A percentile compares a stretch with the other conserved stretches of the same genome.
Evolutionary conservation across 2,113 vertebrate genomes (phyloP).

Genomic region (Sterrhoptilus dennistouni): DNA sequence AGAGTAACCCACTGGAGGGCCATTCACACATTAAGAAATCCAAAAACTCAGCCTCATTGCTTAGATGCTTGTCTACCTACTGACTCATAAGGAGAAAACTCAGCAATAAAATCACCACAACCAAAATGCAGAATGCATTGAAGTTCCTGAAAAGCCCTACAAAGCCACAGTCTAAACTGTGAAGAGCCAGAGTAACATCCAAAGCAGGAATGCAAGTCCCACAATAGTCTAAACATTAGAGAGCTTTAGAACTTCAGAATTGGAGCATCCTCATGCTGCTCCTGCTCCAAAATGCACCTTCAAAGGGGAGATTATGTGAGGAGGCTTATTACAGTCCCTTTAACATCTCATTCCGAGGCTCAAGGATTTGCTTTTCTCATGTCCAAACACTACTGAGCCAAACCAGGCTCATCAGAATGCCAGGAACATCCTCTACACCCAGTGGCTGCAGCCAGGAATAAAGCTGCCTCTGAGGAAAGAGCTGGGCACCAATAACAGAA

Average conservation of each 20-base stretch:
- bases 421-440: neutral
- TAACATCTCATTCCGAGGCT: neutral
- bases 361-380: neutral
- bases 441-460: neutral
- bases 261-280: neutral
- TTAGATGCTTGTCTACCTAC: neutral
- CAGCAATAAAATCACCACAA: neutral
- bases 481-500: neutral
- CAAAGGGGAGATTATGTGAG: neutral
- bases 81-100: neutral
- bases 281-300: neutral
- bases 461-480: neutral
- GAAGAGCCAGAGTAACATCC: neutral
- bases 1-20: neutral
- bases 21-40: neutral
- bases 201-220: neutral
- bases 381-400: neutral
- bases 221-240: neutral
- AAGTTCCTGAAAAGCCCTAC: neutral
- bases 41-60: neutral
- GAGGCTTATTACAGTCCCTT: constrained; percentile 2
- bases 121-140: neutral
- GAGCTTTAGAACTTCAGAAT: neutral
- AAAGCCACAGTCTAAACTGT: neutral
- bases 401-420: neutral